A percentile compares a stretch with the other conserved stretches of the same genome.
phyloP scores from a whole-genome alignment of 37 sponge, comb jelly and placozoan genomes.

The Dysidea cf. avara region DNA sequence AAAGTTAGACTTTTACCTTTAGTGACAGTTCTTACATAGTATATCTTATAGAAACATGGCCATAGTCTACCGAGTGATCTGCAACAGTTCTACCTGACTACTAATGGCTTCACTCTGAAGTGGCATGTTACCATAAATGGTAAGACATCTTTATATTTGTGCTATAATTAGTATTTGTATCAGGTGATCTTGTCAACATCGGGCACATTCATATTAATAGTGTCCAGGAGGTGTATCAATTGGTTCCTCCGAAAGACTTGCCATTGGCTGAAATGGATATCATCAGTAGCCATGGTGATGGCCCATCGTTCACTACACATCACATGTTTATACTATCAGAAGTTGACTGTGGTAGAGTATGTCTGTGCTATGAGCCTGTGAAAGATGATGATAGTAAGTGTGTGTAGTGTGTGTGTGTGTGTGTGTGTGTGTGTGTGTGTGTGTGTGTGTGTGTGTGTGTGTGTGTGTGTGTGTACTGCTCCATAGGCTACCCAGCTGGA shows the following conservation, averaged over 20 bases:
- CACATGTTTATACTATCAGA: too few species aligned
- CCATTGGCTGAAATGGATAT: too few species aligned
- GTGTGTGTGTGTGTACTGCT: too few species aligned
- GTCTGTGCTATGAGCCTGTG: conserved; percentile 6
- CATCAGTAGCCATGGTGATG: too few species aligned
- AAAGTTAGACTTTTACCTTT: too few species aligned
- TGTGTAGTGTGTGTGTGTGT: conserved; percentile 21
- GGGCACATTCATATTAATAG: too few species aligned
- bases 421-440: conserved; percentile 33
- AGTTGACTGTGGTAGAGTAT: neutral
- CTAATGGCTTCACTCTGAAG: conserved; percentile 46
- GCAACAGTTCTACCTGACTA: conserved; percentile 50
- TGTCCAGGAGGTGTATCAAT: too few species aligned
- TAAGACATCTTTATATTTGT: neutral
- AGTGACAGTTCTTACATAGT: neutral
- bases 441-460: conserved; percentile 35
- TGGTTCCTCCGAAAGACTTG: too few species aligned
- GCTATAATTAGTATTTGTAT: too few species aligned
- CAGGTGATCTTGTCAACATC: too few species aligned
- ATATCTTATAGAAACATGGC: neutral
- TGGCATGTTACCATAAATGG: conserved; percentile 54
- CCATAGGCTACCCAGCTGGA: too few species aligned
- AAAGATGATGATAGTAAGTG: neutral
- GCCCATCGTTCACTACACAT: too few species aligned
- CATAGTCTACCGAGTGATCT: conserved; percentile 46